A percentile compares a stretch with the other conserved stretches of the same genome.
Evolutionary conservation across 2,797 vertebrate species (phyloP).

Genomic region (Parauchenoglanis ngamensis): DNA sequence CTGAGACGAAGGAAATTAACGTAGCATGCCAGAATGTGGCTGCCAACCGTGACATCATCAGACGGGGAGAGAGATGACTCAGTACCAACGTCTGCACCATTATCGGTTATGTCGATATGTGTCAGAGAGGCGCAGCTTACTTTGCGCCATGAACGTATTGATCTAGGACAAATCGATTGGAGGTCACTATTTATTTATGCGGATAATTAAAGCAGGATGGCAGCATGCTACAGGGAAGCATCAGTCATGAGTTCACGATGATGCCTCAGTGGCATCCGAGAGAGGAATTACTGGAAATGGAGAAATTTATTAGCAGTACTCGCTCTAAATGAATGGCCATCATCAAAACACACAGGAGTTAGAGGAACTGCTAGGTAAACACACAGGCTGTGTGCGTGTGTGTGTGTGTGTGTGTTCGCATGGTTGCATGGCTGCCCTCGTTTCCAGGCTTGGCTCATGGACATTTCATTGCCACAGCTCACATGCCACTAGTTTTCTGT

Average conservation of each 20-base stretch:
- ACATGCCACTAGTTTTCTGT: conserved; percentile 33
- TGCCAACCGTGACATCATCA: conserved; percentile 24
- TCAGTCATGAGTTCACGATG: conserved; percentile 14
- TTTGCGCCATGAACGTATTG: conserved; percentile 33
- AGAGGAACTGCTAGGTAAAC: background rate
- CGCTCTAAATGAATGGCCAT: conserved; percentile 11
- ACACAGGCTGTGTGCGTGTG: background rate
- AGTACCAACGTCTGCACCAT: conserved; percentile 30
- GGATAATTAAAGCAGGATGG: conserved; percentile 42
- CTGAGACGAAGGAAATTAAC: conserved; percentile 10
- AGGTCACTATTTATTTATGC: conserved; percentile 44
- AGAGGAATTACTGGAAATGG: conserved; percentile 20
- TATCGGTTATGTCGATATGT: conserved; percentile 10
- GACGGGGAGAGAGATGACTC: conserved; percentile 31
- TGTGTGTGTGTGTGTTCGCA: background rate
- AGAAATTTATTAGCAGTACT: conserved; percentile 10
- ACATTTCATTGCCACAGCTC: conserved; percentile 25
- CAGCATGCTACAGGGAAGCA: conserved; percentile 17
- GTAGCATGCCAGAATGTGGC: conserved; percentile 3
- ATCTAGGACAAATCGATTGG: conserved; percentile 29
- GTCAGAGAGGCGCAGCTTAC: conserved; percentile 29
- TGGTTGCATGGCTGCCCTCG: conserved; percentile 15
- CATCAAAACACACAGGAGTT: conserved; percentile 5
- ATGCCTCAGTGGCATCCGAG: background rate
- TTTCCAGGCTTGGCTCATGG: conserved; percentile 13